phyloP scores from a whole-genome alignment of 1,140 invertebrate genomes.

The Lordiphosa collinella region DNA sequence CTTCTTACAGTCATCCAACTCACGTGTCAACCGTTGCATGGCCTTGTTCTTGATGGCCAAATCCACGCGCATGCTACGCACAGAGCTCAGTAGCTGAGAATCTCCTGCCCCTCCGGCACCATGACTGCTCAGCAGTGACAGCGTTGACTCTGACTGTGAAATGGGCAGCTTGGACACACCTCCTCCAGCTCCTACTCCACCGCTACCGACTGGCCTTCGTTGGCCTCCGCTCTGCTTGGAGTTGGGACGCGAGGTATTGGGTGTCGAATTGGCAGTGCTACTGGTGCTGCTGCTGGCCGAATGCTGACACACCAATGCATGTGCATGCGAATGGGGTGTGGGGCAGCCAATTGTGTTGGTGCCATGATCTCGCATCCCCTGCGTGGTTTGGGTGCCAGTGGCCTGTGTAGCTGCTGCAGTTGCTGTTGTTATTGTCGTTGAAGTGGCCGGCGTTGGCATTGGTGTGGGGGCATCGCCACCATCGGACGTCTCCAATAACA shows the following conservation, averaged over 20 bases:
- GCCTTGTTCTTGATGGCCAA: slow-evolving; percentile 86
- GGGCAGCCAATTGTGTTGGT: slow-evolving; percentile 74
- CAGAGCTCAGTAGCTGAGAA: slow-evolving; percentile 87
- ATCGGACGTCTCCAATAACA: not conserved
- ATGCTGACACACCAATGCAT: slow-evolving; percentile 61
- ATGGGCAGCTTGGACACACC: slow-evolving; percentile 64
- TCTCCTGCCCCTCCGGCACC: slow-evolving; percentile 9
- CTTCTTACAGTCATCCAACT: slow-evolving; percentile 87
- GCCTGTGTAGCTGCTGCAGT: slow-evolving; percentile 19
- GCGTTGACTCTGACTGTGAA: slow-evolving; percentile 74
- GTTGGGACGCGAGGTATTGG: slow-evolving; percentile 77
- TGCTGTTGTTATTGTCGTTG: too few relatives aligned
- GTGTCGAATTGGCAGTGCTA: slow-evolving; percentile 81
- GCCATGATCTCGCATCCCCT: slow-evolving; percentile 61
- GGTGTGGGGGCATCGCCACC: not conserved
- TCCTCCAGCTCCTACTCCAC: not conserved
- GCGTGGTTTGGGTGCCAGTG: slow-evolving; percentile 38
- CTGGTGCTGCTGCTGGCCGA: slow-evolving; percentile 81
- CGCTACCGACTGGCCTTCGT: slow-evolving; percentile 14
- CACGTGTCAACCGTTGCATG: slow-evolving; percentile 85
- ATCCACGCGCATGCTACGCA: slow-evolving; percentile 87
- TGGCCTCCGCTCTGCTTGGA: slow-evolving; percentile 72
- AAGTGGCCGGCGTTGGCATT: not conserved
- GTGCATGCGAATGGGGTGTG: slow-evolving; percentile 59
- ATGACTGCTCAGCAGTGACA: slow-evolving; percentile 51